Evolutionary conservation across 53 echinoderm and acorn worm species (phyloP).

Genomic region (Holothuria scabra): DNA sequence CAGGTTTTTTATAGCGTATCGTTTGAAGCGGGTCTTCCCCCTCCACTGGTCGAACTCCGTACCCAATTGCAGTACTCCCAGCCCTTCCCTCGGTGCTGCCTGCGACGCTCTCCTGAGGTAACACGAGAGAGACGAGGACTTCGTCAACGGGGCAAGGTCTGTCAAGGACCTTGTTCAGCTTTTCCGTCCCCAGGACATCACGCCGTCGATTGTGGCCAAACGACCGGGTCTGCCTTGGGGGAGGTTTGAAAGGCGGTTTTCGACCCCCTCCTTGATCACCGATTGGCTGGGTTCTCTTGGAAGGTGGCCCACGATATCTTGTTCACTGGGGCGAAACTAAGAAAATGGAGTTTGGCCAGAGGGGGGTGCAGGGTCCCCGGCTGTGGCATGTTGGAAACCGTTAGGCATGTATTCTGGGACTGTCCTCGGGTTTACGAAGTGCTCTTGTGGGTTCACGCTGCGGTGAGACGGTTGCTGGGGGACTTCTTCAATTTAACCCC

Average conservation of each 20-base stretch:
- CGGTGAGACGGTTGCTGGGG: neutral
- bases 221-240: neutral
- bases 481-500: neutral
- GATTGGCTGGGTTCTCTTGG: conserved; percentile 27
- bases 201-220: conserved; percentile 17
- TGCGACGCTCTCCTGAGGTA: neutral
- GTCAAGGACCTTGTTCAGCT: neutral
- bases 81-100: neutral
- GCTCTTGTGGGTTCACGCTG: conserved; percentile 25
- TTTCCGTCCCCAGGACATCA: neutral
- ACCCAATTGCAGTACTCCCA: conserved; percentile 21
- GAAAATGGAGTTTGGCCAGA: conserved; percentile 20
- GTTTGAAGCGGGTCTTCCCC: neutral
- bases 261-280: conserved; percentile 24
- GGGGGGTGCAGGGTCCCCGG: conserved; percentile 23
- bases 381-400: neutral
- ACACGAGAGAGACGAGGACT: neutral
- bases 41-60: conserved; percentile 16
- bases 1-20: conserved; percentile 33
- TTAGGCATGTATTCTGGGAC: conserved; percentile 41
- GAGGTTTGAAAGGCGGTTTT: neutral
- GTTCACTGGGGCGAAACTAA: conserved; percentile 19
- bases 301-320: neutral
- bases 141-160: neutral
- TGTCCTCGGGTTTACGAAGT: conserved; percentile 6